Evolutionary conservation across 2,888 invertebrate genomes (phyloP).

Genomic region (Ceriagrion tenellum): DNA sequence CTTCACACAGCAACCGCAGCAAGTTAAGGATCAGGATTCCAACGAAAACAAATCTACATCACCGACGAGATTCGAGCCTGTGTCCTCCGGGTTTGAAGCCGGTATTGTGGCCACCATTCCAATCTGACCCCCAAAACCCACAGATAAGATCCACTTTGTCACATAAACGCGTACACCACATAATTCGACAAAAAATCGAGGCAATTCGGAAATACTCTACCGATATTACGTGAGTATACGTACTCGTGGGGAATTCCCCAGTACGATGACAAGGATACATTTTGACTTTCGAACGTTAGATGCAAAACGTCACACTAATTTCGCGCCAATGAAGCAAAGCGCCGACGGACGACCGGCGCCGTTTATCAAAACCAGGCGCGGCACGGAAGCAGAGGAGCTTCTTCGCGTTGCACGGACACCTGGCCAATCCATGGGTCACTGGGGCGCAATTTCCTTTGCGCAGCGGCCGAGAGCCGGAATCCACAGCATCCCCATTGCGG

Average conservation of each 20-base stretch:
- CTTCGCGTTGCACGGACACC: neutral
- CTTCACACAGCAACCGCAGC: too few species aligned
- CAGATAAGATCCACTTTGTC: too few species aligned
- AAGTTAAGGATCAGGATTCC: too few species aligned
- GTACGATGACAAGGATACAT: neutral
- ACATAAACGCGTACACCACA: too few species aligned
- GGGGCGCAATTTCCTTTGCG: neutral
- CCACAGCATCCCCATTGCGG: slow-evolving; percentile 27
- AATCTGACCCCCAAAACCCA: too few species aligned
- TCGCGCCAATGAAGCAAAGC: too few species aligned
- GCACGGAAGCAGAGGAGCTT: neutral
- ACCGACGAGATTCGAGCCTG: too few species aligned
- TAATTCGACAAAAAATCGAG: neutral
- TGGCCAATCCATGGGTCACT: neutral
- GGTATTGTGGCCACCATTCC: too few species aligned
- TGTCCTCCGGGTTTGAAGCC: too few species aligned
- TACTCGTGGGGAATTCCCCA: neutral
- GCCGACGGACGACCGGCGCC: neutral
- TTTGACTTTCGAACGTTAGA: neutral
- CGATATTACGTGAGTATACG: neutral
- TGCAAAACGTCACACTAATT: neutral
- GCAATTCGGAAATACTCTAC: neutral
- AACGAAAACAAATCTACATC: too few species aligned
- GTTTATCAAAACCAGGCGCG: neutral
- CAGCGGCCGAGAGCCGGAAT: neutral